These are phyloP conservation scores for Exaiptasia diaphana DNA, from an alignment of 64 coral and sea anemone species.

Conservation along the genomic window DNA sequence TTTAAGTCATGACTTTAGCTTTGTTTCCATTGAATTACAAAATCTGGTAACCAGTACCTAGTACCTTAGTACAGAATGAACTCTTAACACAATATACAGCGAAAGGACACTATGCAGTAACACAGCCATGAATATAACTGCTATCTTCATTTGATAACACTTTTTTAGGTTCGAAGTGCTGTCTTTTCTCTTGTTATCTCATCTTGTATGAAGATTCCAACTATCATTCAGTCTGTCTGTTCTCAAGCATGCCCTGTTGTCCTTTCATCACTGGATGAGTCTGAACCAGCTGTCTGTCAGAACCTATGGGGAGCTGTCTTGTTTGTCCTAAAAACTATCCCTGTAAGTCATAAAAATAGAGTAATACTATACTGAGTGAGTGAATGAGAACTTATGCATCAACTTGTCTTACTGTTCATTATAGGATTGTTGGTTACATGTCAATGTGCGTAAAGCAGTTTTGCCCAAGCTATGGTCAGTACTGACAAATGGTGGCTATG, in stretches of 20 bases:
- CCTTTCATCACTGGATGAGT: conserved; percentile 74
- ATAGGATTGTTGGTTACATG: conserved; percentile 94
- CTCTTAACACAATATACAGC: too few species aligned
- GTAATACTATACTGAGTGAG: neutral
- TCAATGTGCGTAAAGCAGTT: conserved; percentile 90
- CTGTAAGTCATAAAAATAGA: conserved; percentile 22
- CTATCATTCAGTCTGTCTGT: conserved; percentile 18
- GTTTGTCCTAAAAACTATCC: conserved; percentile 66
- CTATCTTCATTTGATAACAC: too few species aligned
- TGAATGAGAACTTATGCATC: neutral
- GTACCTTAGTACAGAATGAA: too few species aligned
- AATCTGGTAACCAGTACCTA: too few species aligned
- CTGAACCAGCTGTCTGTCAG: conserved; percentile 77
- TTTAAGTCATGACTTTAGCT: too few species aligned
- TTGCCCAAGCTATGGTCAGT: conserved; percentile 88
- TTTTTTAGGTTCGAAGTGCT: conserved; percentile 78
- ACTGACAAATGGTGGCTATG: conserved; percentile 75
- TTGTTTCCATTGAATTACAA: too few species aligned
- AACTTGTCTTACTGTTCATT: neutral
- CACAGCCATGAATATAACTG: too few species aligned
- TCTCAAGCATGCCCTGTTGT: conserved; percentile 71
- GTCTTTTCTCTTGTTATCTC: conserved; percentile 69
- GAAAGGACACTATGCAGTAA: too few species aligned
- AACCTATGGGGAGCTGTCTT: conserved; percentile 83
- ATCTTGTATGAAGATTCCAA: conserved; percentile 60